Evolutionary conservation across 2,113 vertebrate species (phyloP), one percentile per base, ranked within the genome.

Genomic region (Struthio camelus): DNA sequence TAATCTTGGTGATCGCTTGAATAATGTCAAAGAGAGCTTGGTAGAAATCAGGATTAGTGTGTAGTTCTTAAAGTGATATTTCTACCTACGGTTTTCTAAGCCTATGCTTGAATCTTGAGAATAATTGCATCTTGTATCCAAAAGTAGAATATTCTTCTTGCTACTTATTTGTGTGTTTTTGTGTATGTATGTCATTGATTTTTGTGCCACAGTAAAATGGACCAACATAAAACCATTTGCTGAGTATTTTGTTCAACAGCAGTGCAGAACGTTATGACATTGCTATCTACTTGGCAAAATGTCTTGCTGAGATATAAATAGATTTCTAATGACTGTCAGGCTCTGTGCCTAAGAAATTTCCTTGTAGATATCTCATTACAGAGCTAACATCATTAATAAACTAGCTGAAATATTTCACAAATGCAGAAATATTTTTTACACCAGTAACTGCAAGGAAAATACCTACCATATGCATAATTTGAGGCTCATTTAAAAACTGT

Each of bases 261-360:
- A 42, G 73, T 62, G 61, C 80, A 80, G 96, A 97, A 96, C 92
- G 94, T 92, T 96, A 87, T 5, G 70, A 90, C 75, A 90, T 91
- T 69, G 95, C 94, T 96, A 83, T 95, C 95, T 95, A 76, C 95
- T 98, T 97, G 95, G 93, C 87, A 94, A 96, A 98, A 97, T 97
- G 95, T 98, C 98, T 98, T 98, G 97, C 97, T 98, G 97, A 96
- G 97, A 93, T 98, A 98, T 98, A 98, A 98, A 98, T 98, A 98
- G 98, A 97, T 97, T 98, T 98, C 97, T 98, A 98, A 98, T 98
- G 98, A 97, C 96, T 97, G 94, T 96, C 94, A 97, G 98, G 89
- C 97, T 97, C 96, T 89, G 94, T 94, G 97, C 97, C 97, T 97
- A 95, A 95, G 96, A 98, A 97, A 98, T 98, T 98, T 97, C 96